These are phyloP conservation scores for Palloptera scutellata DNA, from an alignment of 2,888 invertebrate species.

Conservation along the genomic window DNA sequence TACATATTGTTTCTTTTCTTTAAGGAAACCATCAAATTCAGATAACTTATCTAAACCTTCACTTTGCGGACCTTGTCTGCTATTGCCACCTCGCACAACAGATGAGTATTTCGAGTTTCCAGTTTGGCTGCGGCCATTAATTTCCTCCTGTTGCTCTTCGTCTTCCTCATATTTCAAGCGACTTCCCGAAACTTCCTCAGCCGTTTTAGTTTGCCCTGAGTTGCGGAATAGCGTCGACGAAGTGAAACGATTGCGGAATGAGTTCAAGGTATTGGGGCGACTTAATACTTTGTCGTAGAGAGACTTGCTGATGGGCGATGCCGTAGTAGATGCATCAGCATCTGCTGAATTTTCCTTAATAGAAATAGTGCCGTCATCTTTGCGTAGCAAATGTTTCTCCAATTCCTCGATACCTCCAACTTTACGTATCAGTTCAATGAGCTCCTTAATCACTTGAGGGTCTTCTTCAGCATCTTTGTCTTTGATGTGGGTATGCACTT, in stretches of 20 bases:
- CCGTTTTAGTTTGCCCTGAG: constrained; percentile 33
- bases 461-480: constrained; percentile 61
- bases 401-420: constrained; percentile 88
- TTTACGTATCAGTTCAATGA: constrained; percentile 84
- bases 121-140: constrained; percentile 29
- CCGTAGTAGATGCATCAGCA: constrained; percentile 65
- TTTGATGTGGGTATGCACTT: constrained; percentile 43
- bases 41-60: constrained; percentile 65
- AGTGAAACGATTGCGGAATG: constrained; percentile 58
- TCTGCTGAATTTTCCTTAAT: constrained; percentile 60
- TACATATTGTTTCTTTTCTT: constrained; percentile 71
- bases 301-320: constrained; percentile 76
- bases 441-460: constrained; percentile 77
- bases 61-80: constrained; percentile 69
- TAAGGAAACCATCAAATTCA: constrained; percentile 61
- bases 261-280: constrained; percentile 54
- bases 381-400: constrained; percentile 76
- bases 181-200: constrained; percentile 26
- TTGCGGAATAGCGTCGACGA: constrained; percentile 44
- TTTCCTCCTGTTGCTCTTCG: constrained; percentile 21
- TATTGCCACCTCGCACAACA: constrained; percentile 68
- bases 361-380: constrained; percentile 67
- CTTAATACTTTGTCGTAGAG: constrained; percentile 79
- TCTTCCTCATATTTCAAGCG: constrained; percentile 27
- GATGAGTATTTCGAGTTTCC: constrained; percentile 67